Percentiles rank a stretch among this genome's conserved stretches.
phyloP scores from a whole-genome alignment of 2,113 vertebrate genomes.

The Bothrops jararaca region DNA sequence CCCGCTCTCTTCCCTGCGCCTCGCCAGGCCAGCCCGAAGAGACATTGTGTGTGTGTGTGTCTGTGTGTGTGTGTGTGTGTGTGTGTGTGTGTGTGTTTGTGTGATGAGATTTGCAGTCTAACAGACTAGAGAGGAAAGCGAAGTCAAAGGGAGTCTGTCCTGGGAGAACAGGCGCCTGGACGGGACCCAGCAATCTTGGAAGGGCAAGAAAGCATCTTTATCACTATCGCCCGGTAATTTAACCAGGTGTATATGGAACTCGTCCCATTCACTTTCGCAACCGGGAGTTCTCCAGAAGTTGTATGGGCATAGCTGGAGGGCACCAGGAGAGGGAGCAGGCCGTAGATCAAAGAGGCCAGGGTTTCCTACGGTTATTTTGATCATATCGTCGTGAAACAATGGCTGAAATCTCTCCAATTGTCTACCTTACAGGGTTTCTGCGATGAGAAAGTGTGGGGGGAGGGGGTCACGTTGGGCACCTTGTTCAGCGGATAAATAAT shows the following conservation, averaged over 20 bases:
- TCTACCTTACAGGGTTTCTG: background rate
- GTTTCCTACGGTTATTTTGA: background rate
- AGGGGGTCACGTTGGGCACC: background rate
- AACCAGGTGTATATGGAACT: background rate
- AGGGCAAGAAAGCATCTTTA: background rate
- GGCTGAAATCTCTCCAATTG: background rate
- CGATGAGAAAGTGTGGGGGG: background rate
- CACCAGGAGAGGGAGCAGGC: background rate
- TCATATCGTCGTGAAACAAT: background rate
- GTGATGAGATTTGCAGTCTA: background rate
- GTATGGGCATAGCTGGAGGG: background rate
- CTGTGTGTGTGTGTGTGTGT: too few relatives aligned
- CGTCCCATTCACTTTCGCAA: background rate
- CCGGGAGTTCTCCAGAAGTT: background rate
- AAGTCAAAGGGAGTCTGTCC: background rate
- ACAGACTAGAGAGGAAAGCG: background rate
- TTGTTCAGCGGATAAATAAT: background rate
- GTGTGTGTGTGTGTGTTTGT: too few relatives aligned
- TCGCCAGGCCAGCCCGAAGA: slow-evolving; percentile 25
- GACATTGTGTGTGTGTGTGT: too few relatives aligned
- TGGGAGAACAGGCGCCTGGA: background rate
- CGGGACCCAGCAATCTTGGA: background rate
- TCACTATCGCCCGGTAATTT: too few relatives aligned
- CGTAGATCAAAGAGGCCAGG: background rate
- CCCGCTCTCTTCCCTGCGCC: slow-evolving; percentile 43